These are phyloP conservation scores for Caenorhabditis panamensis DNA, from an alignment of 2,888 invertebrate species.

Conservation along the genomic window DNA sequence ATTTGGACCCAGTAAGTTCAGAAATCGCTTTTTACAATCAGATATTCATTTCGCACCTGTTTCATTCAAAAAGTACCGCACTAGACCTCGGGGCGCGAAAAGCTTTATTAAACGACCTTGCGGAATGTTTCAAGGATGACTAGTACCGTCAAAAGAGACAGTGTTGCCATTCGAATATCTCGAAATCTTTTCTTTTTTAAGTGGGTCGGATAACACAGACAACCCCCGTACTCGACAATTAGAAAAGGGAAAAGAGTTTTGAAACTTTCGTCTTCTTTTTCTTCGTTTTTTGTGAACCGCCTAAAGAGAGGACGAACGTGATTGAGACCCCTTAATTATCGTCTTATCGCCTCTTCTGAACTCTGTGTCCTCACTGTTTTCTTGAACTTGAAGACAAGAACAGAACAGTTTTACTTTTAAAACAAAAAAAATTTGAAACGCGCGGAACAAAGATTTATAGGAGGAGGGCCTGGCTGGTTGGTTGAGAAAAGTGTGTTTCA, in stretches of 20 bases:
- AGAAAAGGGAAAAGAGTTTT: slow-evolving; percentile 16
- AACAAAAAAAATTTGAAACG: slow-evolving; percentile 12
- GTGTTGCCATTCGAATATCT: slow-evolving; percentile 49
- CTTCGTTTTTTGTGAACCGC: not conserved
- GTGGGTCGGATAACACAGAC: slow-evolving; percentile 35
- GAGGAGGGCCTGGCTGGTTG: not conserved
- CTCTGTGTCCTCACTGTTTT: slow-evolving; percentile 2
- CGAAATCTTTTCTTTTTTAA: slow-evolving; percentile 40
- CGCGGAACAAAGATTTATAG: slow-evolving; percentile 8
- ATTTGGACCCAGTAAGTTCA: slow-evolving; percentile 36
- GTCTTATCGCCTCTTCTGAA: slow-evolving; percentile 19
- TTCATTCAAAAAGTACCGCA: not conserved
- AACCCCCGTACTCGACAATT: slow-evolving; percentile 26
- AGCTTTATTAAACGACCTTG: slow-evolving; percentile 28
- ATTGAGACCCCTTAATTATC: slow-evolving; percentile 8
- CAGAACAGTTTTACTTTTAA: not conserved
- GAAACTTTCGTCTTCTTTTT: slow-evolving; percentile 3
- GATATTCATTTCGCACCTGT: no score
- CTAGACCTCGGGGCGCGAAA: not conserved
- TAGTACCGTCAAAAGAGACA: slow-evolving; percentile 15
- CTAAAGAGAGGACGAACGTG: slow-evolving; percentile 3
- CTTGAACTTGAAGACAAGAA: not conserved
- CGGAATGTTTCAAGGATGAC: slow-evolving; percentile 40
- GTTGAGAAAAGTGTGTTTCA: slow-evolving; percentile 12
- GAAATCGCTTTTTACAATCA: no score